phyloP scores from a whole-genome alignment of 2,888 invertebrate genomes.

The Philereme transversata region DNA sequence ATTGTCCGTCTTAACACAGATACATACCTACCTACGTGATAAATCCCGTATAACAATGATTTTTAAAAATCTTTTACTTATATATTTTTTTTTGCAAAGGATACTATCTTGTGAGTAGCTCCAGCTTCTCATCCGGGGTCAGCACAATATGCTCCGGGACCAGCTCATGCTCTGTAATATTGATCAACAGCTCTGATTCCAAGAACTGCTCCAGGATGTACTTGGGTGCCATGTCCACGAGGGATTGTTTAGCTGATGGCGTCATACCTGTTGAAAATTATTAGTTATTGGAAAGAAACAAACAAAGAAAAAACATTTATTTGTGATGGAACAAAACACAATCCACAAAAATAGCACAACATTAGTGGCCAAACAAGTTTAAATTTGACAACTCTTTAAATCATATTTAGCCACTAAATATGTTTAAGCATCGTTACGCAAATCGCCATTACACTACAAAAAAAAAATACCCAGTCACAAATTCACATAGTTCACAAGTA shows the following conservation, averaged over 20 bases:
- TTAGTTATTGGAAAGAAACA: not conserved
- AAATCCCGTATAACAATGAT: not conserved
- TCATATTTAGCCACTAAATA: too few relatives aligned
- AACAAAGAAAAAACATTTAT: too few relatives aligned
- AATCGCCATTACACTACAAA: too few relatives aligned
- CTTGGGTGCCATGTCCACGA: constrained; percentile 99
- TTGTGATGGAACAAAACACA: too few relatives aligned
- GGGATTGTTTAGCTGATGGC: constrained; percentile 98
- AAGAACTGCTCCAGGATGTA: constrained; percentile 98
- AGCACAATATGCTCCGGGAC: constrained; percentile 99
- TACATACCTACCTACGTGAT: too few relatives aligned
- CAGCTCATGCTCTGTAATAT: constrained; percentile 98
- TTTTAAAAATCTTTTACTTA: not conserved
- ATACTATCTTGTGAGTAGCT: constrained; percentile 96
- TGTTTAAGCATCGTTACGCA: too few relatives aligned
- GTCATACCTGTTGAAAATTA: constrained; percentile 91
- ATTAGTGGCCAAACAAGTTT: too few relatives aligned
- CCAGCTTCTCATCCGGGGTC: constrained; percentile 98
- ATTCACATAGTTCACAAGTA: too few relatives aligned
- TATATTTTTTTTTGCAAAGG: constrained; percentile 64
- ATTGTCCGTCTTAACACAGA: too few relatives aligned
- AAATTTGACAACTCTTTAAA: too few relatives aligned
- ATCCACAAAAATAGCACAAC: too few relatives aligned
- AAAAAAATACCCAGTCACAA: too few relatives aligned
- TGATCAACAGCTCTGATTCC: constrained; percentile 97